These are phyloP conservation scores for Dorcus hopei DNA, from an alignment of 2,888 invertebrate species.

Conservation along the genomic window DNA sequence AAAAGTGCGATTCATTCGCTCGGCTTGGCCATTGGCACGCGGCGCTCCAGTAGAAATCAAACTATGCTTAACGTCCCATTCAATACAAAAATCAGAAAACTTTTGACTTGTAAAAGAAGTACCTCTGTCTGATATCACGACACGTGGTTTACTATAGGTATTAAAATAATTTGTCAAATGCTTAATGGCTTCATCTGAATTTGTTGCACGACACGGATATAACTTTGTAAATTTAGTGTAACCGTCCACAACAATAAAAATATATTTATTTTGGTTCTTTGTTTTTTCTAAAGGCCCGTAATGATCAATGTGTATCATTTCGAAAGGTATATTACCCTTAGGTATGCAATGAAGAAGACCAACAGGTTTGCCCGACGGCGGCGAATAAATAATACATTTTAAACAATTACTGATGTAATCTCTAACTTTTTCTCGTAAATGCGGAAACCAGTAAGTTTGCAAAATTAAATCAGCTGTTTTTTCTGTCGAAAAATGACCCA, in stretches of 20 bases:
- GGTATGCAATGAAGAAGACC: conserved; percentile 30
- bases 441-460: conserved; percentile 37
- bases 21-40: conserved; percentile 35
- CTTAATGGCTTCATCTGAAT: conserved; percentile 20
- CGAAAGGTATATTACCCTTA: conserved; percentile 31
- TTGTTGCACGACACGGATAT: conserved; percentile 23
- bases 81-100: conserved; percentile 26
- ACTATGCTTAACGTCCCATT: conserved; percentile 25
- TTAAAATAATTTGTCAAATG: conserved; percentile 24
- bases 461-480: conserved; percentile 29
- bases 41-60: conserved; percentile 31
- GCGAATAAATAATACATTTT: conserved; percentile 30
- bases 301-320: conserved; percentile 33
- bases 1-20: conserved; percentile 26
- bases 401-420: conserved; percentile 32
- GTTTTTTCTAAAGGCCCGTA: conserved; percentile 28
- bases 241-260: conserved; percentile 31
- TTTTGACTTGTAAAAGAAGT: conserved; percentile 27
- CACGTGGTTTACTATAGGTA: conserved; percentile 24
- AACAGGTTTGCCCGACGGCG: conserved; percentile 28
- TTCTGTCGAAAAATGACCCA: conserved; percentile 35
- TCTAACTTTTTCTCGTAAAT: conserved; percentile 29
- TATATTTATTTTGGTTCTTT: conserved; percentile 21
- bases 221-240: conserved; percentile 32
- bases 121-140: conserved; percentile 32